Evolutionary conservation across 1,140 invertebrate genomes (phyloP).

Genomic region (Brachionus rotundiformis): DNA sequence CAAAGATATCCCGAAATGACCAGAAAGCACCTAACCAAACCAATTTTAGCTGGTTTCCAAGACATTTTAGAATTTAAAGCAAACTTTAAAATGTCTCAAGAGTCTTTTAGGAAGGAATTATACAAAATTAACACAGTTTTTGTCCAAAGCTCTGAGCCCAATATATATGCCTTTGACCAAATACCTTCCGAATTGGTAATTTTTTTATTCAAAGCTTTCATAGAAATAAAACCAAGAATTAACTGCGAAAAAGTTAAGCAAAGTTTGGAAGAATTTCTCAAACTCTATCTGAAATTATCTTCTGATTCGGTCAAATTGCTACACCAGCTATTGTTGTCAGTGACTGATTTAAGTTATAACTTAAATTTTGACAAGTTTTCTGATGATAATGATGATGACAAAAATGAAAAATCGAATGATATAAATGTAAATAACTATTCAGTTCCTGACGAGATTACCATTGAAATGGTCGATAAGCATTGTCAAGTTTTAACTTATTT

Average conservation of each 20-base stretch:
- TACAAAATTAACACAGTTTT: not conserved
- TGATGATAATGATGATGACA: too few relatives aligned
- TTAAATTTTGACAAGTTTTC: not conserved
- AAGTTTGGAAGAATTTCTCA: slow-evolving; percentile 2
- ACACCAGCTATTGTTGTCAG: not conserved
- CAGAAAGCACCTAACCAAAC: slow-evolving; percentile 53
- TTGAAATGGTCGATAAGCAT: slow-evolving; percentile 4
- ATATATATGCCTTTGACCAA: slow-evolving; percentile 6
- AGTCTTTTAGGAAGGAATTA: not conserved
- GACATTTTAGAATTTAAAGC: slow-evolving; percentile 46
- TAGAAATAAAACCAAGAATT: not conserved
- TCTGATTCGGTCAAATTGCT: not conserved
- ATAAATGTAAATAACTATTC: not conserved
- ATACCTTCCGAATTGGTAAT: not conserved
- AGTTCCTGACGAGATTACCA: not conserved
- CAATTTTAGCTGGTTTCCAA: slow-evolving; percentile 54
- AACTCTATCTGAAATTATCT: not conserved
- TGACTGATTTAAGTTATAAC: not conserved
- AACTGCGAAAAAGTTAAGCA: not conserved
- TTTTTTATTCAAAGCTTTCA: slow-evolving; percentile 25
- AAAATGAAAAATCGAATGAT: not conserved
- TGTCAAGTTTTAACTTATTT: not conserved
- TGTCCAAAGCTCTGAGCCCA: slow-evolving; percentile 29
- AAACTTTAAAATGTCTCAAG: not conserved
- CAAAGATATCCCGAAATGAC: slow-evolving; percentile 53